These are phyloP conservation scores for Drosophila gaucha DNA, from an alignment of 2,888 invertebrate genomes.

Conservation along the genomic window DNA sequence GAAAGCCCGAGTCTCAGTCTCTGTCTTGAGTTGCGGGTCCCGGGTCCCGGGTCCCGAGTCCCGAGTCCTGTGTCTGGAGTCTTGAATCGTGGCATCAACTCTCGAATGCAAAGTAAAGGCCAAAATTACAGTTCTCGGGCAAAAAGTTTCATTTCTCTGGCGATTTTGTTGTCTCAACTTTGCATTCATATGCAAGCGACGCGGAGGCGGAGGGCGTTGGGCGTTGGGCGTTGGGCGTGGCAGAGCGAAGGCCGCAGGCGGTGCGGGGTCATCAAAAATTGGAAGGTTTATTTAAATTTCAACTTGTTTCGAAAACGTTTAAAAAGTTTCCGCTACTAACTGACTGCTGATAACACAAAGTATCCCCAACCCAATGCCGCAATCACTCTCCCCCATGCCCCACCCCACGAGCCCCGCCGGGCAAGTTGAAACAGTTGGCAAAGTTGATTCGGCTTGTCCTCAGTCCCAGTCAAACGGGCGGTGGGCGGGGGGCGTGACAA, in stretches of 20 bases:
- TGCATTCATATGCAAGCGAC: constrained; percentile 52
- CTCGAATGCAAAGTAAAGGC: constrained; percentile 56
- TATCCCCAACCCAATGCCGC: constrained; percentile 34
- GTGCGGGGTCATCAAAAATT: constrained; percentile 67
- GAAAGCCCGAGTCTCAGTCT: constrained; percentile 33
- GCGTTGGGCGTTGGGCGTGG: not conserved
- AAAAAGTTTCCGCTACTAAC: constrained; percentile 78
- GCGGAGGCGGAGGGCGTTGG: too few species aligned
- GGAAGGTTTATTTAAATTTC: constrained; percentile 77
- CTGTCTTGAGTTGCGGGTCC: constrained; percentile 31
- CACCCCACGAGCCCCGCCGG: constrained; percentile 3
- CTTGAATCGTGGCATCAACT: constrained; percentile 41
- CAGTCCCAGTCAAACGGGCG: not conserved
- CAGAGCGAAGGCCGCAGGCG: constrained; percentile 6
- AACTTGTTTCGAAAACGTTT: constrained; percentile 79
- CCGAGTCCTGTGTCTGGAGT: not conserved
- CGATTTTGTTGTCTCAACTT: constrained; percentile 74
- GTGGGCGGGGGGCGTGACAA: constrained; percentile 46
- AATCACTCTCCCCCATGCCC: not conserved
- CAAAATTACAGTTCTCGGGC: constrained; percentile 57
- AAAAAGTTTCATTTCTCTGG: constrained; percentile 71
- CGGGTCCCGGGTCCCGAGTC: not conserved
- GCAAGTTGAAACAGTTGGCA: constrained; percentile 58
- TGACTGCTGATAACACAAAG: constrained; percentile 77
- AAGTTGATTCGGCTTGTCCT: constrained; percentile 55